phyloP scores from a whole-genome alignment of 2,888 invertebrate species.

The Lomographa bimaculata region DNA sequence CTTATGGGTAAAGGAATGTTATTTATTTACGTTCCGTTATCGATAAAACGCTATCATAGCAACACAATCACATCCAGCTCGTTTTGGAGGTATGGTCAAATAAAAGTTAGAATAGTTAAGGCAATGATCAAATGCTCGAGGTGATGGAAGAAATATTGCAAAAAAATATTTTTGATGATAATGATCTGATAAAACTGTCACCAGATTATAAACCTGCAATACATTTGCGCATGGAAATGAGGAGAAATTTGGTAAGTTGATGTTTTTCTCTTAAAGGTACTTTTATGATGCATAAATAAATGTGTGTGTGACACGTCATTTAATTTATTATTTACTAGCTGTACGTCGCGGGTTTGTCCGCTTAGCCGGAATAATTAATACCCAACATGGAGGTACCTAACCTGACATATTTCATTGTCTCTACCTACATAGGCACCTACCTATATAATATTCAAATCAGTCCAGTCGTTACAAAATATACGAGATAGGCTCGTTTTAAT shows the following conservation, averaged over 20 bases:
- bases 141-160: constrained; percentile 58
- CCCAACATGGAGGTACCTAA: no score
- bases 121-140: constrained; percentile 10
- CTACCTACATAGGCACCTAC: no score
- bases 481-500: no score
- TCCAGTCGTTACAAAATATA: no score
- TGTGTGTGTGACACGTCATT: no score
- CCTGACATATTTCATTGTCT: no score
- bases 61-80: constrained; percentile 4
- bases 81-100: background rate
- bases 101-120: no score
- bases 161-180: constrained; percentile 57
- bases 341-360: no score
- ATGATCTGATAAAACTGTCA: constrained; percentile 49
- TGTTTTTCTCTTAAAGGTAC: background rate
- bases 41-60: constrained; percentile 21
- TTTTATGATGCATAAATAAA: no score
- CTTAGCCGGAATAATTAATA: no score
- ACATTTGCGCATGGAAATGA: constrained; percentile 53
- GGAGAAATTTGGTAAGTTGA: constrained; percentile 53
- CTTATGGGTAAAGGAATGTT: background rate
- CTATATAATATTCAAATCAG: no score
- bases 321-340: no score
- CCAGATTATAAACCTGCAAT: constrained; percentile 56
- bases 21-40: constrained; percentile 12